These are phyloP conservation scores for Calliopsis andreniformis DNA, from an alignment of 1,140 invertebrate genomes.

Conservation along the genomic window DNA sequence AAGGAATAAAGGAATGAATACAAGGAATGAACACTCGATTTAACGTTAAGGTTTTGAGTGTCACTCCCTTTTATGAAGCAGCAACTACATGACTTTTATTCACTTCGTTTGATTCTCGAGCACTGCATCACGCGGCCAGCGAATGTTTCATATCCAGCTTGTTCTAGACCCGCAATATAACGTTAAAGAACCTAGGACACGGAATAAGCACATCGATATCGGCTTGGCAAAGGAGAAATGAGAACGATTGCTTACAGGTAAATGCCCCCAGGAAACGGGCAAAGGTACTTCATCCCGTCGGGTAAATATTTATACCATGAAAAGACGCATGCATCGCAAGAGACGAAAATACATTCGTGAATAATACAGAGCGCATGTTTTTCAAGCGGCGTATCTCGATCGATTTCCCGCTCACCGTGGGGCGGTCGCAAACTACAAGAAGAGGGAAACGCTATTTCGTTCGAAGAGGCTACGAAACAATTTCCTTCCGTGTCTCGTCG, in stretches of 20 bases:
- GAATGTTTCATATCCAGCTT: slow-evolving; percentile 20
- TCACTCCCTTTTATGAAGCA: too few relatives aligned
- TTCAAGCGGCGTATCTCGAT: slow-evolving; percentile 3
- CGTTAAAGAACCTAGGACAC: slow-evolving; percentile 15
- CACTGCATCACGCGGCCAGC: neutral
- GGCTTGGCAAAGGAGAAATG: slow-evolving; percentile 18
- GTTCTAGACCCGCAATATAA: neutral
- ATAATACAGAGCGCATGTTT: slow-evolving; percentile 17
- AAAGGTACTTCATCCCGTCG: slow-evolving; percentile 3
- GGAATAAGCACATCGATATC: slow-evolving; percentile 23
- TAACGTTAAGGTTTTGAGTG: too few relatives aligned
- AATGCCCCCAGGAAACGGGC: neutral
- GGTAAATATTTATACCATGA: slow-evolving; percentile 27
- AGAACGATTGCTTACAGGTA: slow-evolving; percentile 15
- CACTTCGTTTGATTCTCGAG: too few relatives aligned
- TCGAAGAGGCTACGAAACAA: neutral
- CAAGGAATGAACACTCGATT: too few relatives aligned
- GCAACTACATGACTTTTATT: too few relatives aligned
- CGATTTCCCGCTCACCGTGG: slow-evolving; percentile 1
- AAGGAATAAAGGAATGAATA: too few relatives aligned
- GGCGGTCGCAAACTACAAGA: neutral
- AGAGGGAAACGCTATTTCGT: neutral
- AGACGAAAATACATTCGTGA: slow-evolving; percentile 26
- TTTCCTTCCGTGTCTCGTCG: neutral
- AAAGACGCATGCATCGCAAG: slow-evolving; percentile 20